Evolutionary conservation across 2,888 invertebrate species (phyloP), one percentile per base, ranked within the genome.

Genomic region (Formica aserva): DNA sequence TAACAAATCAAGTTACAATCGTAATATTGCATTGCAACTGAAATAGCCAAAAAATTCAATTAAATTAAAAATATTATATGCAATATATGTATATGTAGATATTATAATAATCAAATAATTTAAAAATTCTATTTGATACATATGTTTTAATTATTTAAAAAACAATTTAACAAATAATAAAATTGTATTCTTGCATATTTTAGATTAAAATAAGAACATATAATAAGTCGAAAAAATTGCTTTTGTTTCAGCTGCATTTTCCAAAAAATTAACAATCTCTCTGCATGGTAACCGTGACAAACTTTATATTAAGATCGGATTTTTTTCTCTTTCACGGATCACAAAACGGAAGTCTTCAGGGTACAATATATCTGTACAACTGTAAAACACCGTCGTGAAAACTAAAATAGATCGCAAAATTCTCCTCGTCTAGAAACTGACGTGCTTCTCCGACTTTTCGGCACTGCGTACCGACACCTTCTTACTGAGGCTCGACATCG

Each of bases 361-460:
- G 6, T 18, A 15, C 29, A n/a, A 69, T 32, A 69, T n/a, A 52
- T 52, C 52, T 52, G 5, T n/a, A 45, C 32, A 22, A 18, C 26
- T 60, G 45, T 80, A 80, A 71, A 41, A 48, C 69, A 69, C 45
- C 18, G 45, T 80, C 45, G 60, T 71, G 69, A 41, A 5, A 35
- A 69, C 69, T 32, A 69, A 55, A 4, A 8, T 45, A 60, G 9
- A 62, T 69, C 76, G 62, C 29, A 11, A 15, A 32, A 29, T 32
- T 63, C 48, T 22, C 3, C 48, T 13, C 18, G 3, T 71, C 85
- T 93, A 95, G 87, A 95, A 95, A 67, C 93, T 92, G 69, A 95
- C 95, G 82, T 94, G 94, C 88, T 95, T 95, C 86, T 94, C 94
- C 52, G 91, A 65, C 45, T 92, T 92, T 76, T 92, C 92, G 26